Percentiles rank a stretch among this genome's conserved stretches.
phyloP scores from a whole-genome alignment of 2,888 invertebrate species.

The Noctua comes region DNA sequence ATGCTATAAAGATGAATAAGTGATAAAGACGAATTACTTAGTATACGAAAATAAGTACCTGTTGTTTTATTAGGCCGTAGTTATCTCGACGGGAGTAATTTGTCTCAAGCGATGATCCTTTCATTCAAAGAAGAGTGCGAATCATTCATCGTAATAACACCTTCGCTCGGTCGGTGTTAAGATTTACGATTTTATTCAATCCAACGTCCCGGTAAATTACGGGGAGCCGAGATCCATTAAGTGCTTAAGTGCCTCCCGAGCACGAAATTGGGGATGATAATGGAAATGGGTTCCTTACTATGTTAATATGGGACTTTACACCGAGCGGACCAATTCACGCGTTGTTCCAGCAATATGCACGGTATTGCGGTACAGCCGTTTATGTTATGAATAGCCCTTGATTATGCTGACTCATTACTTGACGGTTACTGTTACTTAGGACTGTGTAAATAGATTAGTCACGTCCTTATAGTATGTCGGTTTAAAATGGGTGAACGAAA shows the following conservation, averaged over 20 bases:
- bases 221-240: conserved; percentile 89
- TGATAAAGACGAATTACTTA: conserved; percentile 47
- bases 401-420: conserved; percentile 68
- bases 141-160: conserved; percentile 86
- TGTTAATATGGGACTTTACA: conserved; percentile 87
- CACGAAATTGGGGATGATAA: conserved; percentile 90
- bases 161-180: conserved; percentile 84
- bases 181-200: conserved; percentile 90
- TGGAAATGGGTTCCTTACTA: conserved; percentile 88
- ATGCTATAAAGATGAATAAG: conserved; percentile 45
- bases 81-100: conserved; percentile 67
- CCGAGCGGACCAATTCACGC: conserved; percentile 81
- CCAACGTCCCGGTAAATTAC: conserved; percentile 88
- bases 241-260: conserved; percentile 90
- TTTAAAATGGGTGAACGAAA: conserved; percentile 4
- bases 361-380: conserved; percentile 71
- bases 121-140: conserved; percentile 78
- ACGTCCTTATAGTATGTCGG: conserved; percentile 16
- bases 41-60: conserved; percentile 50
- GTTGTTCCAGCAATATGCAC: conserved; percentile 81
- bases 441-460: conserved; percentile 55
- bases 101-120: conserved; percentile 73
- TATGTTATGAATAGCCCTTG: conserved; percentile 73
- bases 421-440: conserved; percentile 53
- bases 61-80: conserved; percentile 66